Base-by-base conservation (phyloP, 2,113 vertebrate species). In the Ivindomyrus marchei region DNA sequence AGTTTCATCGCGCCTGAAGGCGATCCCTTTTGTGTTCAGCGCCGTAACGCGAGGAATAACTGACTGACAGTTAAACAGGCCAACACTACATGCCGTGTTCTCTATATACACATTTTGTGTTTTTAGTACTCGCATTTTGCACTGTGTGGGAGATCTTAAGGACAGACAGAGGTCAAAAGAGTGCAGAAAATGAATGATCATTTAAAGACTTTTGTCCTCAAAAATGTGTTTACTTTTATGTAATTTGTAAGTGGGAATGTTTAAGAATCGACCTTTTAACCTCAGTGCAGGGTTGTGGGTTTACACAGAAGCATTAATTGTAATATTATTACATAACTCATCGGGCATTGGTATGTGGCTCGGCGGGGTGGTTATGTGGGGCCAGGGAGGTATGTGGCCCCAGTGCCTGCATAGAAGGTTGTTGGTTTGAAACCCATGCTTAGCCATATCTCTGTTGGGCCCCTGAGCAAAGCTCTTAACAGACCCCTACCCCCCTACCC, bases 41-140 rank as follows among this genome's bases (percentile, higher is more conserved):
- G 91, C 91, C 88, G 90, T 90, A 88, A 91, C 89, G 92, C 91
- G 88, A 90, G 92, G 74, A 89, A 84, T 90, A 85, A 89, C 91
- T 92, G 89, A 90, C 88, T 80, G 56, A 53, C n/a, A 70, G 89
- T 90, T 92, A 92, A 94, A 92, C 92, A 93, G 90, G 93, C 80
- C 91, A 91, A 70, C 87, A 89, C 89, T 91, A 5, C 47, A 56
- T 53, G 13, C 27, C 7, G 4, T 17, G 11, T 53, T 50, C 17
- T 42, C 74, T 36, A 19, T 42, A 39, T 4, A 80, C 36, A 17
- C 4, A 1, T 53, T 53, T 19, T 53, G 52, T 56, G 53, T 56
- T 4, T 77, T 39, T 39, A 36, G 74, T 19, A 42, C 36, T 19
- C 36, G 74, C 15, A 39, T 42, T 80, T 80, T 80, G 13, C 13